phyloP scores from a whole-genome alignment of 2,113 vertebrate species.

The Alethe diademata region DNA sequence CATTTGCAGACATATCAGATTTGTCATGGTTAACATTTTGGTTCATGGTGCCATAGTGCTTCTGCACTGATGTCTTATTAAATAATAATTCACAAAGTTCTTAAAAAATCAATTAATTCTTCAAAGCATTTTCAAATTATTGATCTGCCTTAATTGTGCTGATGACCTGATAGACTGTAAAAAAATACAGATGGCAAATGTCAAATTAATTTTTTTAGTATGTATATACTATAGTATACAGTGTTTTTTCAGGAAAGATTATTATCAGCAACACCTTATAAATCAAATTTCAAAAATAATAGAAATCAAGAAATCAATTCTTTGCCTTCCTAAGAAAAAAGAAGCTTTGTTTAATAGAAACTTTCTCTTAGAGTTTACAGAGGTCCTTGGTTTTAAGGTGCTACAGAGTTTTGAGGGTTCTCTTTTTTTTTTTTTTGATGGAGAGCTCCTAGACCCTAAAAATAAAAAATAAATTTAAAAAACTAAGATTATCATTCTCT shows the following conservation, averaged over 20 bases:
- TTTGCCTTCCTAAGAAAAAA: not conserved
- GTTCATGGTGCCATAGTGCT: not conserved
- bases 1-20: not conserved
- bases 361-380: not conserved
- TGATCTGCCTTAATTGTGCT: not conserved
- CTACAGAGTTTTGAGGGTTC: rapidly evolving
- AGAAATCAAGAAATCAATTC: not conserved
- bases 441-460: not conserved
- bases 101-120: not conserved
- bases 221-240: not conserved
- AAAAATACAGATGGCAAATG: not conserved
- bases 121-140: not conserved
- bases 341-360: not conserved
- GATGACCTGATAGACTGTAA: not conserved
- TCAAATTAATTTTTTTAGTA: not conserved
- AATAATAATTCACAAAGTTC: slow-evolving; percentile 15
- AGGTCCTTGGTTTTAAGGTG: not conserved
- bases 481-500: rapidly evolving
- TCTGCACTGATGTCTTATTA: slow-evolving; percentile 8
- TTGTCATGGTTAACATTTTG: not conserved
- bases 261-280: not conserved
- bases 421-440: not conserved
- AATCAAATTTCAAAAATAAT: not conserved
- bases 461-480: not conserved
- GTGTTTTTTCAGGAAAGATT: not conserved